These are phyloP conservation scores for Crypturellus tataupa DNA, from an alignment of 2,797 vertebrate species.

Conservation along the genomic window DNA sequence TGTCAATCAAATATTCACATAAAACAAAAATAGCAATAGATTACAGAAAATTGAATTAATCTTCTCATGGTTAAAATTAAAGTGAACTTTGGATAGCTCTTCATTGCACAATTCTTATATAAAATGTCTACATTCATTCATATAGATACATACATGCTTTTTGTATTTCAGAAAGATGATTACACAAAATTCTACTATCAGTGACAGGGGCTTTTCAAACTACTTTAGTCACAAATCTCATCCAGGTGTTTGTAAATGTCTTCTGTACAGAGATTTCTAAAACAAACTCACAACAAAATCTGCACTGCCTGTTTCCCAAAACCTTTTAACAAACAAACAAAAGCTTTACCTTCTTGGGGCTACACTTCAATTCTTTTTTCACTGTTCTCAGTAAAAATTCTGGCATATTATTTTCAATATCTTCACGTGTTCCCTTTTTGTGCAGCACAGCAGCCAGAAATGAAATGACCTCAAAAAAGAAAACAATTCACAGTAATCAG, in stretches of 20 bases:
- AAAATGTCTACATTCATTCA: neutral
- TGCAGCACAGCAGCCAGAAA: slow-evolving; percentile 93
- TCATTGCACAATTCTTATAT: neutral
- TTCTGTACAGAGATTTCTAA: neutral
- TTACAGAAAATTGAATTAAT: neutral
- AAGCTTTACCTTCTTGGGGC: slow-evolving; percentile 85
- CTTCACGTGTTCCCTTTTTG: slow-evolving; percentile 93
- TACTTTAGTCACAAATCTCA: neutral
- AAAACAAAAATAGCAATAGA: neutral
- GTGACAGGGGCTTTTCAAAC: neutral
- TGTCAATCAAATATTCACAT: neutral
- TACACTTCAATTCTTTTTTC: slow-evolving; percentile 74
- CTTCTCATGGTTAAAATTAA: neutral
- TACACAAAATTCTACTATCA: neutral
- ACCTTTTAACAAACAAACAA: neutral
- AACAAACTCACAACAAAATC: neutral
- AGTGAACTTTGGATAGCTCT: neutral
- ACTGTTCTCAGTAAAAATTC: slow-evolving; percentile 90
- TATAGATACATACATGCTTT: accelerated
- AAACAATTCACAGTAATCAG: slow-evolving; percentile 10
- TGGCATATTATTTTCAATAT: slow-evolving; percentile 94
- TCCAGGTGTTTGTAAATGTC: neutral
- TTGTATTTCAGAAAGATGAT: neutral
- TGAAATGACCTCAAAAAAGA: slow-evolving; percentile 89
- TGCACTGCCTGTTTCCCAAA: neutral